Evolutionary conservation across 2,888 invertebrate genomes (phyloP).

Genomic region (Melipona bicolor): DNA sequence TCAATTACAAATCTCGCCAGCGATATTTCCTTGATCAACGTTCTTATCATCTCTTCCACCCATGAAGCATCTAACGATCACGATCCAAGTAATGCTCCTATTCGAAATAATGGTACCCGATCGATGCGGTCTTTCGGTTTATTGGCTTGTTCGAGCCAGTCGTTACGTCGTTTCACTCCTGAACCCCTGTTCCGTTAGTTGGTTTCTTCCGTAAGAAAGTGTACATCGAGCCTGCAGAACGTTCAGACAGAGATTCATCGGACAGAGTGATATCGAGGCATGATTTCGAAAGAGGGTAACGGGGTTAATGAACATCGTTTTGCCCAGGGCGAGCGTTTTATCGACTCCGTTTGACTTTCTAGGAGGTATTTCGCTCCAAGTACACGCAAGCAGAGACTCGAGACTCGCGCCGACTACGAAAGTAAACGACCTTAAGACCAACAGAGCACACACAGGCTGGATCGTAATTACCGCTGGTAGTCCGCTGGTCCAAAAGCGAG

Average conservation of each 20-base stretch:
- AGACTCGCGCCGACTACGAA: constrained; percentile 21
- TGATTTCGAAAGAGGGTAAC: not conserved
- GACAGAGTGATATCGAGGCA: not conserved
- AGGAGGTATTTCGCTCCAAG: not conserved
- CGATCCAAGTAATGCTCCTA: not conserved
- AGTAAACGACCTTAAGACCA: constrained; percentile 57
- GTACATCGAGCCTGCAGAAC: not conserved
- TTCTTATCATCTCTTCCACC: not conserved
- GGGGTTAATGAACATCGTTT: constrained; percentile 54
- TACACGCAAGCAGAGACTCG: not conserved
- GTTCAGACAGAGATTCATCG: not conserved
- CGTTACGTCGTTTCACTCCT: not conserved
- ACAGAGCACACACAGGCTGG: constrained; percentile 21
- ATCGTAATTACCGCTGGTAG: constrained; percentile 41
- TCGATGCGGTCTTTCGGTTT: not conserved
- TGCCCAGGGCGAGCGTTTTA: constrained; percentile 50
- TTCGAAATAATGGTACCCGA: not conserved
- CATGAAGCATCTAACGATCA: not conserved
- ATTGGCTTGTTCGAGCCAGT: not conserved
- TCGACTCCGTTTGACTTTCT: not conserved
- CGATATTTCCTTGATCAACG: not conserved
- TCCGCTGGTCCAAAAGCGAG: constrained; percentile 22
- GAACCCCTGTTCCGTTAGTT: not conserved
- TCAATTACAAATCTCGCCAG: not conserved
- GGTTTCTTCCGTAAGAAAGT: not conserved